Conservation (phyloP, 1,140 invertebrate genomes). For the Popillia japonica region DNA sequence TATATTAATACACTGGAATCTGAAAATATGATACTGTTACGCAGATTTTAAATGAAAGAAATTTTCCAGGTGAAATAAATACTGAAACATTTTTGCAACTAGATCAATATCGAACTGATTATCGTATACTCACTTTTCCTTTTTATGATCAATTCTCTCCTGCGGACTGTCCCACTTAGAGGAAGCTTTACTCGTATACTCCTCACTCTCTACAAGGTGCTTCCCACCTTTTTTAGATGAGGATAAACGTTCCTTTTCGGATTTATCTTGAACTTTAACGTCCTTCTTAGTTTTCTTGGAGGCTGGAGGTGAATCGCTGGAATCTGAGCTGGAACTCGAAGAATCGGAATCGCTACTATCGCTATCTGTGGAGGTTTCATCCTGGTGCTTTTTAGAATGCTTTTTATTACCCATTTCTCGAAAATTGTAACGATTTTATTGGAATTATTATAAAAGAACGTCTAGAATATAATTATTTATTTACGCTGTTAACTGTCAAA, state of each 20-base stretch:
- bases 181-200: neutral
- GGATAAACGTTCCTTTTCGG: neutral
- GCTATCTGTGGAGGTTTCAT: neutral
- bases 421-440: neutral
- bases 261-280: neutral
- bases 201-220: neutral
- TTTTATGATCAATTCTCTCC: neutral
- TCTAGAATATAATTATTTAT: neutral
- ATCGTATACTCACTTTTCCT: slow-evolving; percentile 5
- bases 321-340: neutral
- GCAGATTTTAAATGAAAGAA: slow-evolving; percentile 22
- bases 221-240: neutral
- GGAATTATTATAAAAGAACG: neutral
- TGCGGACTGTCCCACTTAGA: slow-evolving; percentile 26
- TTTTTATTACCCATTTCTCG: slow-evolving; percentile 8
- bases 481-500: neutral
- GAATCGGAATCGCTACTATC: neutral
- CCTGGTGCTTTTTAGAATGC: neutral
- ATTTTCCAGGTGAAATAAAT: slow-evolving; percentile 28
- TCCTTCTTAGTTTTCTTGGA: neutral
- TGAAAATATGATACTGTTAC: slow-evolving; percentile 2
- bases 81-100: slow-evolving; percentile 26
- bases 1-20: neutral
- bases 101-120: neutral
- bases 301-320: neutral